phyloP scores from a whole-genome alignment of 2,888 invertebrate species.

The Spialia ferax region DNA sequence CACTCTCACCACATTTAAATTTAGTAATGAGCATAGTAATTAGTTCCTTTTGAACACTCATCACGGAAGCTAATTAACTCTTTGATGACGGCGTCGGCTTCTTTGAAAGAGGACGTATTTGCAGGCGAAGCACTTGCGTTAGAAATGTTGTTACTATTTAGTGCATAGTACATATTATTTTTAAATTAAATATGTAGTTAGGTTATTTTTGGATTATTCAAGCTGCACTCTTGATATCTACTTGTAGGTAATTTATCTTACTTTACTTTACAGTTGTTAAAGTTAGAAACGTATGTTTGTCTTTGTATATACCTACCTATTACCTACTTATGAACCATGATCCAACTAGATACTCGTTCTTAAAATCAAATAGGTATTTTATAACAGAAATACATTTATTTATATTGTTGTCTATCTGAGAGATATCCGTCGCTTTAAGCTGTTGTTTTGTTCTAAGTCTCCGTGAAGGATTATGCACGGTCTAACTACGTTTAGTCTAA shows the following conservation, averaged over 20 bases:
- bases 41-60: not conserved
- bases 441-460: not conserved
- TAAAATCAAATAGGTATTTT: no score
- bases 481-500: not conserved
- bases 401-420: no score
- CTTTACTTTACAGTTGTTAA: no score
- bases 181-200: not conserved
- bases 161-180: not conserved
- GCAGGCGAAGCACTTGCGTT: not conserved
- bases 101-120: not conserved
- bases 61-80: conserved; percentile 5
- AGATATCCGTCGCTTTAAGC: not conserved
- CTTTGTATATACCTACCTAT: no score
- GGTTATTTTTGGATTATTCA: not conserved
- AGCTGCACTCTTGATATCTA: not conserved
- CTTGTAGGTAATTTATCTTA: not conserved
- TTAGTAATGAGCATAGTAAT: not conserved
- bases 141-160: not conserved
- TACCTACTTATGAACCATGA: no score
- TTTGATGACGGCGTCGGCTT: not conserved
- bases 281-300: no score
- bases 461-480: not conserved
- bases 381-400: no score
- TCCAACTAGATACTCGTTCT: no score
- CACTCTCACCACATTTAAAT: not conserved